phyloP scores from a whole-genome alignment of 1,140 invertebrate species.

The Lucilia sericata region DNA sequence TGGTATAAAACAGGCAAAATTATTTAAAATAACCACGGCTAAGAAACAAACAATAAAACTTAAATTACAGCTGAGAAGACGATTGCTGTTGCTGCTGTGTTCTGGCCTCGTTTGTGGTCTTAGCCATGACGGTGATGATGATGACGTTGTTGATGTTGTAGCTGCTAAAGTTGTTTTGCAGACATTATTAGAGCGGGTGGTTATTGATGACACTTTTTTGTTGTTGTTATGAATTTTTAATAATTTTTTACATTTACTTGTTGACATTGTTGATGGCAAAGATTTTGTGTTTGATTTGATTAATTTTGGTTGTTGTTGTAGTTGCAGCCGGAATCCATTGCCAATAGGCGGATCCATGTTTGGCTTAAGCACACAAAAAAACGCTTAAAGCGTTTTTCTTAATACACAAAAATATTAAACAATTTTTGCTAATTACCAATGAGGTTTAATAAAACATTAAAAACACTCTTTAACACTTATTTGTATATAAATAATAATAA shows the following conservation, averaged over 20 bases:
- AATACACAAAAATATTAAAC: not conserved
- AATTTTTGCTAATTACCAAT: not conserved
- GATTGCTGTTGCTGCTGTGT: not conserved
- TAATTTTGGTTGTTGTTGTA: conserved; percentile 9
- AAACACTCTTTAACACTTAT: no score
- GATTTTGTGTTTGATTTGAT: not conserved
- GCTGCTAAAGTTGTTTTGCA: not conserved
- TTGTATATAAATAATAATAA: no score
- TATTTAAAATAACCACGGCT: conserved; percentile 40
- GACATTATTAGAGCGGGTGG: conserved; percentile 3
- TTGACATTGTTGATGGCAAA: conserved; percentile 31
- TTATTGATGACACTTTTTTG: conserved; percentile 1
- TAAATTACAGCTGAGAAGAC: conserved; percentile 1
- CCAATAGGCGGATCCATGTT: conserved; percentile 36
- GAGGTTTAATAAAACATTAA: not conserved
- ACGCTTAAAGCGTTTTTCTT: conserved; percentile 1
- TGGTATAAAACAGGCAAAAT: conserved; percentile 29
- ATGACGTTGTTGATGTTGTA: not conserved
- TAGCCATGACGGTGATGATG: not conserved
- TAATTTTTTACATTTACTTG: conserved; percentile 12
- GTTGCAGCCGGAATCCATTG: conserved; percentile 39
- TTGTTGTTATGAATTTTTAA: conserved; percentile 14
- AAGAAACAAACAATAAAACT: conserved; percentile 28
- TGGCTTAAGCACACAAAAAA: not conserved
- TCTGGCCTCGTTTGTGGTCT: not conserved